Evolutionary conservation across 2,113 vertebrate genomes (phyloP).

Genomic region (Myotis yumanensis): DNA sequence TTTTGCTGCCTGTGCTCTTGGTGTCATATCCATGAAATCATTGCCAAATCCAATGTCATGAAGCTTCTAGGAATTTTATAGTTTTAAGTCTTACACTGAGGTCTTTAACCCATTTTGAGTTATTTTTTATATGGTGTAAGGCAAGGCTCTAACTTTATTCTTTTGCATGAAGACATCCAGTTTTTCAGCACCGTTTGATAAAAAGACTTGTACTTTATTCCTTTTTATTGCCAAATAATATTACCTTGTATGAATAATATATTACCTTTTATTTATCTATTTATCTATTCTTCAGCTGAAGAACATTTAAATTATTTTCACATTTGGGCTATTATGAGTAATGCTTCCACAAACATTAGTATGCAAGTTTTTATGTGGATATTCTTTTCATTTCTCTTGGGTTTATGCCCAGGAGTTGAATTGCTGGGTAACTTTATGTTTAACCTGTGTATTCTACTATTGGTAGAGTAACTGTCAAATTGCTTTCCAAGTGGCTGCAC

Average conservation of each 20-base stretch:
- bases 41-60: too few relatives aligned
- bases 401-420: not conserved
- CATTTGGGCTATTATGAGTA: not conserved
- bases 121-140: too few relatives aligned
- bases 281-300: not conserved
- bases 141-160: too few relatives aligned
- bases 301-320: not conserved
- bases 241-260: not conserved
- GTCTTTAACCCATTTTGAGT: too few relatives aligned
- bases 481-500: not conserved
- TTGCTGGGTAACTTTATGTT: not conserved
- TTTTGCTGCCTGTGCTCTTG: not conserved
- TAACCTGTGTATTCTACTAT: not conserved
- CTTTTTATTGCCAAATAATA: not conserved
- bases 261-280: not conserved
- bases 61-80: too few relatives aligned
- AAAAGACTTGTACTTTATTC: not conserved
- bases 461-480: not conserved
- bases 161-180: not conserved
- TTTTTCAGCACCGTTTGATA: not conserved
- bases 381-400: not conserved
- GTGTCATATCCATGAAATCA: too few relatives aligned
- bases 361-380: not conserved
- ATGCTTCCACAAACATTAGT: not conserved
- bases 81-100: too few relatives aligned